Conservation (phyloP, 2,797 vertebrate genomes). For the Mionectes olivaceus region DNA sequence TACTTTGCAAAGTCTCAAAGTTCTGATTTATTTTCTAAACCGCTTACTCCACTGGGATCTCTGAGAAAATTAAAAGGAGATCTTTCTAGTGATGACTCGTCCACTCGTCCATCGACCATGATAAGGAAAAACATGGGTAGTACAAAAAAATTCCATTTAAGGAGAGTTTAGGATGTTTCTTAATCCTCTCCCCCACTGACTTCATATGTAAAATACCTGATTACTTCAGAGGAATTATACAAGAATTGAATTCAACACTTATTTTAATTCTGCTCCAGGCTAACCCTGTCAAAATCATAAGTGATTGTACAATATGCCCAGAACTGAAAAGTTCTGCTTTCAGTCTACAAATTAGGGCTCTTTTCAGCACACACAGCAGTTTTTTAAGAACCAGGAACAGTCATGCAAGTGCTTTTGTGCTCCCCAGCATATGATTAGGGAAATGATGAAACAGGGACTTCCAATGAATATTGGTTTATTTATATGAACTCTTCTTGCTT, state of each 20-base stretch:
- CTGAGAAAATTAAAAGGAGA: background rate
- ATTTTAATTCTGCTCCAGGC: slow-evolving; percentile 31
- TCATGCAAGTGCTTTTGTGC: background rate
- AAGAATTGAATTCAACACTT: background rate
- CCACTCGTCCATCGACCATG: accelerated
- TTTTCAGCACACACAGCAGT: slow-evolving; percentile 8
- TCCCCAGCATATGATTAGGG: background rate
- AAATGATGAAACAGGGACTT: background rate
- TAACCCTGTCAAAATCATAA: slow-evolving; percentile 25
- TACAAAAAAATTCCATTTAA: background rate
- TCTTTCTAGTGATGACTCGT: background rate
- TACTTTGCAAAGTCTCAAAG: background rate
- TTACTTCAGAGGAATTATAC: background rate
- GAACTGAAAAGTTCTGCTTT: background rate
- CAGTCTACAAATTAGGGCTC: slow-evolving; percentile 1
- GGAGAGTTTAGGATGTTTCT: background rate
- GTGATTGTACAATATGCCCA: background rate
- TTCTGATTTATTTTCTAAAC: background rate
- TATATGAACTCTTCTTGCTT: background rate
- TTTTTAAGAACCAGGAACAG: background rate
- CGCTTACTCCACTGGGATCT: background rate
- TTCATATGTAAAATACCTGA: background rate
- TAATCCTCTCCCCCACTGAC: background rate
- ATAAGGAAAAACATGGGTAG: background rate
- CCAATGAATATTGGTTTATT: background rate